Evolutionary conservation across 2,888 invertebrate species (phyloP).

Genomic region (Zygothrica quintamaculata): DNA sequence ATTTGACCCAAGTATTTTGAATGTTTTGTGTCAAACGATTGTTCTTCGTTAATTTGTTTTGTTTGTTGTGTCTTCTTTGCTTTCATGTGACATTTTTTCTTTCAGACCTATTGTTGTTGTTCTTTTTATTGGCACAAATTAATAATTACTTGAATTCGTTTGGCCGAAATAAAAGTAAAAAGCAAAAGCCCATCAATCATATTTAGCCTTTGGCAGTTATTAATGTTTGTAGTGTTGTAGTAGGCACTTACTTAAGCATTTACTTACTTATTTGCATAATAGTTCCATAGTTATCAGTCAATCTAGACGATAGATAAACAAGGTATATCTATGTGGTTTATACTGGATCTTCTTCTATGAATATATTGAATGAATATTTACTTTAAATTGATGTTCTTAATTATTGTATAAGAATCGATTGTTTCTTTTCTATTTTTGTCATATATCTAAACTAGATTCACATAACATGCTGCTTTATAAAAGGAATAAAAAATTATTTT

Average conservation of each 20-base stretch:
- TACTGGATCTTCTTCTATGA: too few species aligned
- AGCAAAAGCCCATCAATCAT: conserved; percentile 61
- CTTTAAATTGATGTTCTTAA: too few species aligned
- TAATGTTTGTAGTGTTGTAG: conserved; percentile 65
- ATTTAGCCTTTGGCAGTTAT: conserved; percentile 49
- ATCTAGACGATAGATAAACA: too few species aligned
- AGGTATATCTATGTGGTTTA: too few species aligned
- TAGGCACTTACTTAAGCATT: conserved; percentile 50
- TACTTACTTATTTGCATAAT: conserved; percentile 61
- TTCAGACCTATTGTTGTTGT: conserved; percentile 14
- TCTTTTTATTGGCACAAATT: conserved; percentile 73
- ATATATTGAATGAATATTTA: too few species aligned
- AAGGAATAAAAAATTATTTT: too few species aligned
- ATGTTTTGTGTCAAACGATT: conserved; percentile 6
- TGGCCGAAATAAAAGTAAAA: conserved; percentile 18
- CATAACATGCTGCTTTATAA: too few species aligned
- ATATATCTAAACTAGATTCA: too few species aligned
- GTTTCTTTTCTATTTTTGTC: too few species aligned
- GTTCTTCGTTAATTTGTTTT: conserved; percentile 9
- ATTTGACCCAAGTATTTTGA: conserved; percentile 15
- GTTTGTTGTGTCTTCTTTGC: conserved; percentile 14
- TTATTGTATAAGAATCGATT: too few species aligned
- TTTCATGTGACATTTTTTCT: conserved; percentile 62
- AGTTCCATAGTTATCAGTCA: conserved; percentile 37
- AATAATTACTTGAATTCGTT: conserved; percentile 41